Base-by-base conservation (phyloP, 2,888 invertebrate species). In the Linnaemya vulpina region DNA sequence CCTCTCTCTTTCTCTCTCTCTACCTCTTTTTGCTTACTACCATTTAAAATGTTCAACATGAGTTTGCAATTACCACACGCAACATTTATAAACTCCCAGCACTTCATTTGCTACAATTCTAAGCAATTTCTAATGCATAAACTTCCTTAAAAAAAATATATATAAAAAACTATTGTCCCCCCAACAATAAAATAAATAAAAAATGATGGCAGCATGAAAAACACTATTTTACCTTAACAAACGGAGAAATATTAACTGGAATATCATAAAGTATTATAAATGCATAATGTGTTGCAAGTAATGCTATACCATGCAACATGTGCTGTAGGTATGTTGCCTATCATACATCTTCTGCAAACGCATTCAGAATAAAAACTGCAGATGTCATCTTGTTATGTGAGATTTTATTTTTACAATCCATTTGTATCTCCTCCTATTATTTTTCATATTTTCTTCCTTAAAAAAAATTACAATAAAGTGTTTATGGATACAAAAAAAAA, bases 361-460 rank as follows among this genome's bases (percentile, higher is more conserved):
- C 20, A 62, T 74, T 49, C 25, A 55, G 17, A 63, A 63, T 25
- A 60, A 70, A 81, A 81, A 81, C 75, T 82, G 63, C 81, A 82
- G 81, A 82, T 82, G 81, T 82, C 81, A 82, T 82, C 63, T 70
- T 67, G 80, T 73, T 77, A 77, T 77, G 67, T 53, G 77, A 84
- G 73, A 73, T 62, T 77, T 49, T 60, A 51, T 51, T 49, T 70
- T 22, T 22, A 49, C 70, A 71, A 75, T 65, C 75, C 70, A 79
- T 79, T 84, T 84, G 65, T 79, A 79, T 53, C 17, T 58, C 30
- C 38, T 55, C 1, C 4, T 30, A 17, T 43, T 20, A 9, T 20
- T 71, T 46, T 53, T 55, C 38, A 38, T 15, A 15, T 53, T 51
- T 70, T 75, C 51, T 20, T 35, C 20, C 68, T 11, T 20, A 22